Base-by-base conservation (phyloP, 2,797 vertebrate genomes). In the Lutjanus campechanus region DNA sequence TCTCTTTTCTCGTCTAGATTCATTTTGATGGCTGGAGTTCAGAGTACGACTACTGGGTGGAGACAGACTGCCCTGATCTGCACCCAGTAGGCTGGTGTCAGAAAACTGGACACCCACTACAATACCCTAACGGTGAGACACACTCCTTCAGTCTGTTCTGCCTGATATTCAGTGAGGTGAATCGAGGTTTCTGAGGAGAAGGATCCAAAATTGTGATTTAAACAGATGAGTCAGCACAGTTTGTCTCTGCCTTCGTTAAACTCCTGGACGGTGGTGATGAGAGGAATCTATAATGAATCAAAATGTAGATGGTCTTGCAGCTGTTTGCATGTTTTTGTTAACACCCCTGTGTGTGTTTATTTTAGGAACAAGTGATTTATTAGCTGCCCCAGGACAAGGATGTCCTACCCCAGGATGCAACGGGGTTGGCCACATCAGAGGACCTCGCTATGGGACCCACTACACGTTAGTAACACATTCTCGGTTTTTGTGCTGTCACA, bases 401-500 rank as follows among this genome's bases (percentile, higher is more conserved):
- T 98, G 97, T 89, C 97, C 97, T 60, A 98, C 97, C 62, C 94
- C 95, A 8, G 97, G 97, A 84, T 98, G 97, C 89, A 96, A 95
- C 0, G 97, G 97, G 1, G 94, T 98, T 0, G 97, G 97, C 46
- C 97, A 98, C 49, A 95, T 97, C 50, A 95, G 95, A 83, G 97
- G 97, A 76, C 96, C 97, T 44, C 96, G 96, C 82, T 97, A 98
- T 1, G 97, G 97, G 79, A 97, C 97, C 2, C 97, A 98, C 92
- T 96, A 98, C 86, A 98, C 96, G 97, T 98, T 84, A 73, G 97
- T 96, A 72, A 51, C 64, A 54, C 40, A 11, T 25, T 13, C n/a
- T 69, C 29, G 19, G 11, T 25, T 63, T 63, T 61, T 59, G 10
- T 60, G 2, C 43, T 53, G 61, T 73, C 17, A 25, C 11, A 66